phyloP scores from a whole-genome alignment of 1,140 invertebrate species.

The honey bee (Apis mellifera) region Amel_HAv3.1 CM009931.2:17580001-17580500 shows the following conservation, averaged over 20 bases:
- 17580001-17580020: not conserved
- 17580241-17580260: not conserved
- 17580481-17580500: not conserved
- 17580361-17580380: not conserved
- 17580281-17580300: too few species aligned
- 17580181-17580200: not conserved
- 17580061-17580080: not conserved
- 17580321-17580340: not conserved
- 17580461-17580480: not conserved
- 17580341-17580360: too few species aligned
- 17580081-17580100: too few species aligned
- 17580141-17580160: not conserved
- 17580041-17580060: not conserved
- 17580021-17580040: not conserved
- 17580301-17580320: not conserved
- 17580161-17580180: not conserved
- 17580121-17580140: not conserved
- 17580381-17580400: not conserved
- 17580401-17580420: not conserved
- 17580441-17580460: not conserved
- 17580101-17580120: too few species aligned
- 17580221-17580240: not conserved
- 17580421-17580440: not conserved
- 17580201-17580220: not conserved
- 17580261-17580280: too few species aligned